phyloP scores from a whole-genome alignment of 2,797 vertebrate species.

The Borostomias antarcticus region DNA sequence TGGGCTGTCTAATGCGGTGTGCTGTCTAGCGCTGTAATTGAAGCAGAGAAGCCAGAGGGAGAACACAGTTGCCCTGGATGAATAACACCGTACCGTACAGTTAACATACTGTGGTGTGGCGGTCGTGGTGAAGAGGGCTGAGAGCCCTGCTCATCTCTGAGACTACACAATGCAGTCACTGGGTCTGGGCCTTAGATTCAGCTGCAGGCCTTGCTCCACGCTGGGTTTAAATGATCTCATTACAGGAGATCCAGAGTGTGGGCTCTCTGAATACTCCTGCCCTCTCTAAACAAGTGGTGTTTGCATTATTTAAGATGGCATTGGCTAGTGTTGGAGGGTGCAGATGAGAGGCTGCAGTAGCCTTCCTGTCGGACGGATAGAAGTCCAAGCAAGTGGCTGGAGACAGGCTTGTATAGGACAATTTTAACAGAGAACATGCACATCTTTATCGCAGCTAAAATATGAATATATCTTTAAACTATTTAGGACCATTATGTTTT shows the following conservation, averaged over 20 bases:
- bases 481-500: conserved; percentile 31
- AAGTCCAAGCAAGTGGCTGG: conserved; percentile 39
- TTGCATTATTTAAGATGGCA: conserved; percentile 68
- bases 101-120: not conserved
- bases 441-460: conserved; percentile 51
- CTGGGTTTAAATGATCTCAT: conserved; percentile 37
- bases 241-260: conserved; percentile 20
- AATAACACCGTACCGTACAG: not conserved
- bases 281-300: conserved; percentile 49
- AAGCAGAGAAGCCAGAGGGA: conserved; percentile 17
- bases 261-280: conserved; percentile 41
- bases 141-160: conserved; percentile 8
- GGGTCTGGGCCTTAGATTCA: not conserved
- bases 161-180: not conserved
- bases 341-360: conserved; percentile 49
- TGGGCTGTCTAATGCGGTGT: conserved; percentile 34
- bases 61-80: not conserved
- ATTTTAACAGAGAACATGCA: conserved; percentile 35
- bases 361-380: conserved; percentile 33
- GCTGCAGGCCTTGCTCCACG: conserved; percentile 18
- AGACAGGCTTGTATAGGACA: too few relatives aligned
- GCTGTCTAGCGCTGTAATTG: conserved; percentile 30
- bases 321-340: conserved; percentile 32
- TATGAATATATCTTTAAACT: conserved; percentile 50
- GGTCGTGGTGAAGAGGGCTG: not conserved